Evolutionary conservation across 2,888 invertebrate species (phyloP), one percentile per base, ranked within the genome.

Genomic region (Cryptophagus acutangulus): DNA sequence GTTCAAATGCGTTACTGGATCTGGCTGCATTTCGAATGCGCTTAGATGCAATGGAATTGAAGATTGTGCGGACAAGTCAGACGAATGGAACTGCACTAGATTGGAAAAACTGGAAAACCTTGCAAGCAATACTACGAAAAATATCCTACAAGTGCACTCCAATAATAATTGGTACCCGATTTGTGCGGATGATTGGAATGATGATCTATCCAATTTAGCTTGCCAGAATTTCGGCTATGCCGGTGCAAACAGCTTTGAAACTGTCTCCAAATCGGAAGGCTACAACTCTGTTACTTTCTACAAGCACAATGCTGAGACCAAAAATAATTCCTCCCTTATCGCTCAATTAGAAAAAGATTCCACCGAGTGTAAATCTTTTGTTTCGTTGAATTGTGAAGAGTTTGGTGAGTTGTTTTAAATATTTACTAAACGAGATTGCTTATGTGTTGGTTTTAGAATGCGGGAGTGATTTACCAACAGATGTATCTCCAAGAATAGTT

Each of bases 51-150:
- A 81, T 57, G 79, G 79, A 1, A 63, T 73, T 14, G 69, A 72
- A 17, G 73, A 81, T 48, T 81, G 81, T 53, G 71, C 76, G 0
- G 81, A 81, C 58, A 67, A 67, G 41, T 79, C 78, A 1, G 81
- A 81, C 54, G 80, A 81, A 63, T 79, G 78, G 76, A 66, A 72
- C 36, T 81, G 81, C 51, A 51, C 65, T 15, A 43, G 51, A 17
- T 38, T 61, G 15, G 49, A 54, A 25, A 41, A 51, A 39, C 29
- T 48, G 14, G 34, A 31, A 2, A 48, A 46, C 16, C 38, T 34
- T 17, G 49, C 44, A 25, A 45, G 36, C 8, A 39, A 40, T 26
- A 40, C 43, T 17, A 50, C 48, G 12, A 49, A 50, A 31, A 50
- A 33, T 3, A 15, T 37, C 9, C 8, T 36, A 12, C 33, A 41